A percentile compares a stretch with the other conserved stretches of the same genome.
Evolutionary conservation across 2,113 vertebrate genomes (phyloP).

Genomic region (Todiramphus saurophagus): DNA sequence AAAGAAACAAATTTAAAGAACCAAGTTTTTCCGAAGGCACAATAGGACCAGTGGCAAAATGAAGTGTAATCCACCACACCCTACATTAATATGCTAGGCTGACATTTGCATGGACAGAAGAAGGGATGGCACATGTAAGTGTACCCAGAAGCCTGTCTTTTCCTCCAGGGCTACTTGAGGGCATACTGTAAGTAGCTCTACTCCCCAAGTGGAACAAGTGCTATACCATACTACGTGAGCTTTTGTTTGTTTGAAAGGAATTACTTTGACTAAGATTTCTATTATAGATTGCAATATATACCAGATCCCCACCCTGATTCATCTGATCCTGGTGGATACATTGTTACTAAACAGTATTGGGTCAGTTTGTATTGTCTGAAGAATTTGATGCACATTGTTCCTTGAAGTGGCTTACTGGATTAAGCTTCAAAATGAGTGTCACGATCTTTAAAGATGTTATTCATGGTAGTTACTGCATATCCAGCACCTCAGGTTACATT

Average conservation of each 20-base stretch:
- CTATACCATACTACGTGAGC: background rate
- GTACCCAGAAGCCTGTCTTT: background rate
- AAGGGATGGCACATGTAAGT: background rate
- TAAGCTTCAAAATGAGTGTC: background rate
- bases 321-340: background rate
- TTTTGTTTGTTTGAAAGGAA: background rate
- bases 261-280: background rate
- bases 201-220: background rate
- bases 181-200: background rate
- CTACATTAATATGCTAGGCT: background rate
- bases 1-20: background rate
- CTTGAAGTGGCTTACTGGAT: background rate
- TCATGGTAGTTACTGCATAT: background rate
- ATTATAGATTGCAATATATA: background rate
- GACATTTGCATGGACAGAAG: background rate
- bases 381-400: background rate
- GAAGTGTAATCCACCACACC: background rate
- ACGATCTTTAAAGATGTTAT: background rate
- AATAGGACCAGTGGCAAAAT: background rate
- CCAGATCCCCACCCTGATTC: background rate
- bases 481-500: background rate
- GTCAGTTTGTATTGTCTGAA: background rate
- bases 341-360: background rate
- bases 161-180: background rate
- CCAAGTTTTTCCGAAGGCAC: background rate